Evolutionary conservation across 2,797 vertebrate species (phyloP).

Genomic region (Melanotaenia nigrans): DNA sequence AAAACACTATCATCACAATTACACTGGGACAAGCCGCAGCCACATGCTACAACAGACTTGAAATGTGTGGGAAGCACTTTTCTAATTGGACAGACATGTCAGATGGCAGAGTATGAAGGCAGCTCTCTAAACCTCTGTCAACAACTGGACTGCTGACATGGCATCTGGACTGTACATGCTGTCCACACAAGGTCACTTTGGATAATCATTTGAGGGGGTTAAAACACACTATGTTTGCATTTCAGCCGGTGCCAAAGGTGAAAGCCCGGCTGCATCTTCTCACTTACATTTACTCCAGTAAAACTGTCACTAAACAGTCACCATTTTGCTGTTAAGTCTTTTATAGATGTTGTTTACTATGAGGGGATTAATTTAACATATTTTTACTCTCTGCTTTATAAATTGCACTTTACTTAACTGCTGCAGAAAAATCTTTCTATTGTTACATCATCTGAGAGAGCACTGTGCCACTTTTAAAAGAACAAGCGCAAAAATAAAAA

Average conservation of each 20-base stretch:
- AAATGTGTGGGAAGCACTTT: conserved; percentile 72
- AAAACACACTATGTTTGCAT: conserved; percentile 24
- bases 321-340: neutral
- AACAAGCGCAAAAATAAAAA: neutral
- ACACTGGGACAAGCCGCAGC: conserved; percentile 50
- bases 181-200: conserved; percentile 69
- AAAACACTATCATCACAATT: conserved; percentile 71
- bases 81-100: conserved; percentile 78
- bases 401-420: neutral
- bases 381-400: neutral
- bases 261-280: neutral
- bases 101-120: conserved; percentile 73
- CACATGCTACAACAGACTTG: conserved; percentile 65
- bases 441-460: no score
- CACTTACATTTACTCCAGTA: neutral
- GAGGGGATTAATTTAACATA: neutral
- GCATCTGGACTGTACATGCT: conserved; percentile 71
- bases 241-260: conserved; percentile 29
- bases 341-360: neutral
- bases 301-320: neutral
- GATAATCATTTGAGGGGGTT: conserved; percentile 68
- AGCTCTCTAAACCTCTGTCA: conserved; percentile 74
- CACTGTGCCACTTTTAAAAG: neutral
- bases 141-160: conserved; percentile 71
- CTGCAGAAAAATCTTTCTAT: neutral